Conservation (phyloP, 2,888 invertebrate genomes). For the Polyommatus iphigenia region DNA sequence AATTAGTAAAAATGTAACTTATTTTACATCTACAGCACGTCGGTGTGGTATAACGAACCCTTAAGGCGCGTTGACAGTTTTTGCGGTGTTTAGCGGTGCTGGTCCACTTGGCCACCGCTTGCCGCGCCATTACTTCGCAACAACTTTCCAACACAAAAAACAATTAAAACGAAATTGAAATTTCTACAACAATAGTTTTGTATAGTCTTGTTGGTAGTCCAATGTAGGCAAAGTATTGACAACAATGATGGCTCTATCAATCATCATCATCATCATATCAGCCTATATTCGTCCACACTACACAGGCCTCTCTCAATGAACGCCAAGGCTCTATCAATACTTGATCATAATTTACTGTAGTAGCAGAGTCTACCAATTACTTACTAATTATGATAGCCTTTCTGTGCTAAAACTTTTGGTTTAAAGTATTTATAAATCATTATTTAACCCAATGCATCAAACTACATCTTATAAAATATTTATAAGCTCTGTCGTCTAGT, state of each 20-base stretch:
- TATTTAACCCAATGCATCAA: too few species aligned
- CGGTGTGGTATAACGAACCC: background rate
- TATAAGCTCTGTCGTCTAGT: too few species aligned
- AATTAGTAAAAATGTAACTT: background rate
- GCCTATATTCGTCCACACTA: too few species aligned
- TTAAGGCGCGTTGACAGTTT: slow-evolving; percentile 22
- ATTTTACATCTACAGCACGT: background rate
- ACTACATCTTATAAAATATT: too few species aligned
- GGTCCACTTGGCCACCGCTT: slow-evolving; percentile 11
- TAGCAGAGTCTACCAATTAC: too few species aligned
- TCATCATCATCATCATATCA: too few species aligned
- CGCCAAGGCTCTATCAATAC: background rate
- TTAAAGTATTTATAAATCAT: too few species aligned
- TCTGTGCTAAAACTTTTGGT: background rate
- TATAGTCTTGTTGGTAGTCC: background rate
- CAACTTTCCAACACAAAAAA: slow-evolving; percentile 27
- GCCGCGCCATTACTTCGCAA: background rate
- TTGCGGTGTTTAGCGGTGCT: slow-evolving; percentile 4
- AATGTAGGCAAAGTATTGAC: background rate
- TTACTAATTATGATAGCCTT: too few species aligned
- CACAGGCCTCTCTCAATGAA: too few species aligned
- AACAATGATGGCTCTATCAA: background rate
- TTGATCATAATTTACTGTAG: background rate
- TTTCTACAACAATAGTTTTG: slow-evolving; percentile 4
- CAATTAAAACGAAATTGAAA: slow-evolving; percentile 28